phyloP scores from a whole-genome alignment of 2,797 vertebrate species.

The Taenioides sp. region DNA sequence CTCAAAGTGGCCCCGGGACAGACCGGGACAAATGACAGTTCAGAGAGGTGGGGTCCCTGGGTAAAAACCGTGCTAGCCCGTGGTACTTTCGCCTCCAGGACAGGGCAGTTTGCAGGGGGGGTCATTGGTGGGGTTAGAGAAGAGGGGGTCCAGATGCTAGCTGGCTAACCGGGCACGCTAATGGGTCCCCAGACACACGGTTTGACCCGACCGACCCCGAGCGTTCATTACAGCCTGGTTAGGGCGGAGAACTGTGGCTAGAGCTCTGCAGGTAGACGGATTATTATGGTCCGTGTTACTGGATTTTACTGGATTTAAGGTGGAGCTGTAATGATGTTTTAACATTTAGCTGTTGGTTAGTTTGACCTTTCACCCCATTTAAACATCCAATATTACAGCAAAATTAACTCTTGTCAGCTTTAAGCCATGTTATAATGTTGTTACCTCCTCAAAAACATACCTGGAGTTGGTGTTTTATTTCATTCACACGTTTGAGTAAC shows the following conservation, averaged over 20 bases:
- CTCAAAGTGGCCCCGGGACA: constrained; percentile 61
- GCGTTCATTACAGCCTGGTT: constrained; percentile 75
- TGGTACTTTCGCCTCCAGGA: constrained; percentile 57
- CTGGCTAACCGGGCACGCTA: constrained; percentile 52
- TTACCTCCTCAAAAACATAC: no score
- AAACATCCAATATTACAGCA: no score
- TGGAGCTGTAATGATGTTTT: background rate
- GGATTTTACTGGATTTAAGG: background rate
- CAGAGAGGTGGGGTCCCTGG: constrained; percentile 62
- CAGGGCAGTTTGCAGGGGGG: constrained; percentile 35
- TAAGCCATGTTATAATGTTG: no score
- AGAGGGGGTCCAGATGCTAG: constrained; percentile 29
- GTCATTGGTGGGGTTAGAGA: constrained; percentile 11
- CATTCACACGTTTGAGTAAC: no score
- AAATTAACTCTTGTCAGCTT: no score
- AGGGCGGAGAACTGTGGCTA: constrained; percentile 33
- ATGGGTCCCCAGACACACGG: constrained; percentile 74
- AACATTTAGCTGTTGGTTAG: background rate
- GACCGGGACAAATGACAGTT: constrained; percentile 72
- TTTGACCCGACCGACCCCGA: constrained; percentile 68
- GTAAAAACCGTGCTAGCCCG: background rate
- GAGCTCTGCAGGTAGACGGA: constrained; percentile 36
- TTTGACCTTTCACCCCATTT: background rate
- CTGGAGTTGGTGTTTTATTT: no score
- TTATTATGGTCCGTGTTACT: constrained; percentile 9